phyloP scores from a whole-genome alignment of 2,888 invertebrate genomes.

The Agrotis exclamationis region DNA sequence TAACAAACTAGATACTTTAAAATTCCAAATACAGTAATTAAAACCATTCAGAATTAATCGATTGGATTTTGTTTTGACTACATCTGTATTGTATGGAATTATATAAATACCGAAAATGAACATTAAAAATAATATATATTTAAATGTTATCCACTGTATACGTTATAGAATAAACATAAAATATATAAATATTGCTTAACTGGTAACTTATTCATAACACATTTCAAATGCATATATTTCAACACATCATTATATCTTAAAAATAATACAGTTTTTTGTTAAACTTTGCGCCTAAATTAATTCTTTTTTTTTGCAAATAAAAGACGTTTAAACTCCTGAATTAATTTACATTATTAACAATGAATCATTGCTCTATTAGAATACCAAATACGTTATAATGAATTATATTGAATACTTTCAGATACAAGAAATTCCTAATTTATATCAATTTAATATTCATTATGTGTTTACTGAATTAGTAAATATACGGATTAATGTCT shows the following conservation, averaged over 20 bases:
- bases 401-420: conserved; percentile 56
- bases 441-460: conserved; percentile 62
- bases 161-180: conserved; percentile 37
- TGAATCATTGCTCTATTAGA: conserved; percentile 60
- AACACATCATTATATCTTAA: conserved; percentile 62
- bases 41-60: conserved; percentile 25
- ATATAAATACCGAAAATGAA: conserved; percentile 27
- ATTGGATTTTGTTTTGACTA: conserved; percentile 46
- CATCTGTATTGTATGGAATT: conserved; percentile 22
- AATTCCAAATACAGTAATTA: conserved; percentile 27
- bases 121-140: conserved; percentile 23
- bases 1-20: conserved; percentile 14
- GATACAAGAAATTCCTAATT: conserved; percentile 45
- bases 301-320: conserved; percentile 54
- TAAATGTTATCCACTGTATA: conserved; percentile 24
- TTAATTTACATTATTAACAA: conserved; percentile 56
- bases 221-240: conserved; percentile 60
- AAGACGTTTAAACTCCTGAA: conserved; percentile 53
- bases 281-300: conserved; percentile 42
- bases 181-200: conserved; percentile 26
- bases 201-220: conserved; percentile 45
- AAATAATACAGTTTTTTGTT: conserved; percentile 43
- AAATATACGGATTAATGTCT: conserved; percentile 30
- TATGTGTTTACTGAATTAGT: conserved; percentile 48
- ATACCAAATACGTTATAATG: conserved; percentile 44